Conservation (phyloP, 1,140 invertebrate species). For the Cherax destructor region DNA sequence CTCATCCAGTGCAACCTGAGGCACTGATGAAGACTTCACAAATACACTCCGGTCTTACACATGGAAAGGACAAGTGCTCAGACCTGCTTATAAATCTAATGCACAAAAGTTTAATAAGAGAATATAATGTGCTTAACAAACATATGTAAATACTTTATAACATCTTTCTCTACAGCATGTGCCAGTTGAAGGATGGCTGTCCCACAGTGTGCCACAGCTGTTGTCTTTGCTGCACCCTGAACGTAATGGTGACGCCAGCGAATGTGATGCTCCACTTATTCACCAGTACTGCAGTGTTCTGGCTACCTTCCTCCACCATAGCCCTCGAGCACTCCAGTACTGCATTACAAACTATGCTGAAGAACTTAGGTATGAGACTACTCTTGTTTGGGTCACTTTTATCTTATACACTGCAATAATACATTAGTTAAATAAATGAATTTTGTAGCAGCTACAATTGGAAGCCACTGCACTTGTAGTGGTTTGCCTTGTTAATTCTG, state of each 20-base stretch:
- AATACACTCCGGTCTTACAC: too few species aligned
- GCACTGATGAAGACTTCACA: too few species aligned
- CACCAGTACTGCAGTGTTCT: slow-evolving; percentile 61
- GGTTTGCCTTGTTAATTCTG: too few species aligned
- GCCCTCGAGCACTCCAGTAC: slow-evolving; percentile 45
- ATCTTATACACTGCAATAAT: neutral
- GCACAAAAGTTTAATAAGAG: too few species aligned
- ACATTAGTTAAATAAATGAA: neutral
- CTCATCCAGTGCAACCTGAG: too few species aligned
- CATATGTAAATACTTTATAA: neutral
- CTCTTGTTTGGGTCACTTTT: too few species aligned
- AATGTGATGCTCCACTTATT: slow-evolving; percentile 16
- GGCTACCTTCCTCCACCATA: slow-evolving; percentile 50
- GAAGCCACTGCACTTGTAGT: too few species aligned
- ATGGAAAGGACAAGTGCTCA: too few species aligned
- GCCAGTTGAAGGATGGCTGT: slow-evolving; percentile 44
- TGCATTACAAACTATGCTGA: slow-evolving; percentile 48
- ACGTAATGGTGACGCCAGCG: neutral
- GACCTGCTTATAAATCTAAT: too few species aligned
- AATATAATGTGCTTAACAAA: neutral
- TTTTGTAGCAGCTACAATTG: neutral
- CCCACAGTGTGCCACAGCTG: slow-evolving; percentile 49
- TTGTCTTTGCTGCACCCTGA: slow-evolving; percentile 42
- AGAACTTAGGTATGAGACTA: slow-evolving; percentile 35
- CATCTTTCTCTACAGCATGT: slow-evolving; percentile 29